Evolutionary conservation across 1,140 invertebrate species (phyloP).

Genomic region (Aphaenogaster floridana): DNA sequence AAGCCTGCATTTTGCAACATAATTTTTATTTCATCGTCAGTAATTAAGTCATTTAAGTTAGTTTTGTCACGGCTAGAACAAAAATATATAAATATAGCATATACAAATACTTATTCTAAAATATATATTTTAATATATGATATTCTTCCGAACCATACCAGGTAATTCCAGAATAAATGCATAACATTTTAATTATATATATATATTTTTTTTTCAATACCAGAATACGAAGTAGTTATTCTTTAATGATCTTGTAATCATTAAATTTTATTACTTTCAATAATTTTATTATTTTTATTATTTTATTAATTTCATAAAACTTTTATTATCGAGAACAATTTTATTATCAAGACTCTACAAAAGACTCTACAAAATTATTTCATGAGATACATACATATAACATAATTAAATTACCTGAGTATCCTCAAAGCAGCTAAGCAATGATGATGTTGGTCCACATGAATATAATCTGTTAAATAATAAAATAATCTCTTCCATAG

Average conservation of each 20-base stretch:
- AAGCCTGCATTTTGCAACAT: constrained; percentile 90
- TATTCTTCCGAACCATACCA: neutral
- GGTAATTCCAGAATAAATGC: neutral
- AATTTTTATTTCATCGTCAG: constrained; percentile 89
- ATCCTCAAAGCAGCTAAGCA: constrained; percentile 88
- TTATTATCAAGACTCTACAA: neutral
- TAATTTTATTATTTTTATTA: constrained; percentile 2
- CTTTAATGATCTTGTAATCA: neutral
- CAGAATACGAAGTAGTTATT: neutral
- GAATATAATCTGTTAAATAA: constrained; percentile 84
- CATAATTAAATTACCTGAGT: constrained; percentile 85
- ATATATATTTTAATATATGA: neutral
- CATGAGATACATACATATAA: neutral
- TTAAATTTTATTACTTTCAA: neutral
- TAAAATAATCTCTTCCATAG: constrained; percentile 88
- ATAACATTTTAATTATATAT: constrained; percentile 28
- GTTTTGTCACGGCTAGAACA: constrained; percentile 91
- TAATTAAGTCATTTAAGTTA: constrained; percentile 90
- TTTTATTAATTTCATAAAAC: neutral
- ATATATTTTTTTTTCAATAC: constrained; percentile 51
- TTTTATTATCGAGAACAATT: neutral
- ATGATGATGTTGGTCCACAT: constrained; percentile 82
- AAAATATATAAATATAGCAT: constrained; percentile 55
- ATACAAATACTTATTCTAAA: neutral
- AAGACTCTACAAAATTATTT: constrained; percentile 11